These are phyloP conservation scores for Drosophila paranaensis DNA, from an alignment of 2,888 invertebrate genomes.

Conservation along the genomic window DNA sequence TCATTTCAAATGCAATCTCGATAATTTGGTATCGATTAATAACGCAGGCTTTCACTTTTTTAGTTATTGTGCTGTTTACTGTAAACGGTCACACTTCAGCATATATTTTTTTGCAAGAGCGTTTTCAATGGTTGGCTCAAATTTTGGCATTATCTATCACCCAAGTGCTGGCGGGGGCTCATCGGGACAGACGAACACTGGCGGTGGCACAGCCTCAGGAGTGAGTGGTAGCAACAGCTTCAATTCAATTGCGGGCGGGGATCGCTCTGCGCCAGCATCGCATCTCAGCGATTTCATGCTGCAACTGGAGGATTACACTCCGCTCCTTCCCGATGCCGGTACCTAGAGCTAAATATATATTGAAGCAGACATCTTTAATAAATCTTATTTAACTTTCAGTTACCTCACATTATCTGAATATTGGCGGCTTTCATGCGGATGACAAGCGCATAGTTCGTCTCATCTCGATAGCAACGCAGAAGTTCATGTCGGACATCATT, in stretches of 20 bases:
- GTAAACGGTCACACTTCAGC: slow-evolving; percentile 10
- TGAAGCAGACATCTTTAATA: slow-evolving; percentile 84
- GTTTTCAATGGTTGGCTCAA: slow-evolving; percentile 65
- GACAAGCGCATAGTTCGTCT: slow-evolving; percentile 96
- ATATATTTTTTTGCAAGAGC: not conserved
- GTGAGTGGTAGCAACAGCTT: slow-evolving; percentile 5
- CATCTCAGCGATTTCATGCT: slow-evolving; percentile 70
- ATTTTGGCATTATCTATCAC: slow-evolving; percentile 67
- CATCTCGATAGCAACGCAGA: slow-evolving; percentile 97
- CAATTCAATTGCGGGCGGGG: slow-evolving; percentile 21
- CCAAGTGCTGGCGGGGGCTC: slow-evolving; percentile 50
- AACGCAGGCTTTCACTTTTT: not conserved
- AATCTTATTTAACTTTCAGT: slow-evolving; percentile 26
- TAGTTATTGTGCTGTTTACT: not conserved
- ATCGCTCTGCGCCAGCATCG: slow-evolving; percentile 51
- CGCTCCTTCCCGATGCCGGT: slow-evolving; percentile 93
- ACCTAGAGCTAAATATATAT: not conserved
- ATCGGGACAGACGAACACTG: slow-evolving; percentile 39
- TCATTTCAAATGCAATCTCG: not conserved
- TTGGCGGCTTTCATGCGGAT: slow-evolving; percentile 93
- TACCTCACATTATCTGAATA: slow-evolving; percentile 84
- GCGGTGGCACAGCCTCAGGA: not conserved
- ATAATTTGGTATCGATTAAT: slow-evolving; percentile 6
- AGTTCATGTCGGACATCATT: slow-evolving; percentile 98
- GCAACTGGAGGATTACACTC: slow-evolving; percentile 93